Evolutionary conservation across 2,888 invertebrate species (phyloP), one percentile per base, ranked within the genome.

Genomic region (Halocaridina rubra): DNA sequence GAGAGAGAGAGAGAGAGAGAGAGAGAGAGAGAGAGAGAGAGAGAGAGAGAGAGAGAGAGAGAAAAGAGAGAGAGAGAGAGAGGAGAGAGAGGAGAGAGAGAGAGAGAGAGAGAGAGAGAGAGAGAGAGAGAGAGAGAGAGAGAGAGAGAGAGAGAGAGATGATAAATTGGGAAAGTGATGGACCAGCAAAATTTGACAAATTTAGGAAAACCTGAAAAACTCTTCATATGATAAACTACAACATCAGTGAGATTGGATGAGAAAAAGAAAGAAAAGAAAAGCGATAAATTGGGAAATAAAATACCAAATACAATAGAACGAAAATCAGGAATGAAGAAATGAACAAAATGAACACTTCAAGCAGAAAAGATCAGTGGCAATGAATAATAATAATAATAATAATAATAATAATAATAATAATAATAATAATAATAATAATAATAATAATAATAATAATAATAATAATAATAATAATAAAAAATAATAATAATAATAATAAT

Each of bases 401-500:
- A n/a, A n/a, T n/a, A n/a, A n/a, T n/a, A n/a, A n/a, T n/a, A n/a
- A n/a, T n/a, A n/a, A n/a, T n/a, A n/a, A n/a, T n/a, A n/a, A n/a
- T n/a, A n/a, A n/a, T n/a, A n/a, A n/a, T n/a, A n/a, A n/a, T n/a
- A n/a, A n/a, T n/a, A n/a, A n/a, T n/a, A n/a, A n/a, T n/a, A n/a
- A n/a, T n/a, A n/a, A n/a, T n/a, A n/a, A n/a, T n/a, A n/a, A n/a
- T n/a, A n/a, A n/a, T n/a, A n/a, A n/a, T n/a, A n/a, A n/a, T n/a
- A n/a, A 69, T 69, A 16, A 2, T 19, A 10, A 1, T 1, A 33
- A 74, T 53, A 39, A 1, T 1, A 91, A 22, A 90, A 89, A 13
- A 90, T 90, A 4, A 87, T 90, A 7, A 92, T 92, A 88, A 92
- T 92, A 13, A 95, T 96, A 4, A 96, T 96, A 29, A 94, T 96